Evolutionary conservation across 2,797 vertebrate genomes (phyloP).

Genomic region (Odontamblyopus rebecca): DNA sequence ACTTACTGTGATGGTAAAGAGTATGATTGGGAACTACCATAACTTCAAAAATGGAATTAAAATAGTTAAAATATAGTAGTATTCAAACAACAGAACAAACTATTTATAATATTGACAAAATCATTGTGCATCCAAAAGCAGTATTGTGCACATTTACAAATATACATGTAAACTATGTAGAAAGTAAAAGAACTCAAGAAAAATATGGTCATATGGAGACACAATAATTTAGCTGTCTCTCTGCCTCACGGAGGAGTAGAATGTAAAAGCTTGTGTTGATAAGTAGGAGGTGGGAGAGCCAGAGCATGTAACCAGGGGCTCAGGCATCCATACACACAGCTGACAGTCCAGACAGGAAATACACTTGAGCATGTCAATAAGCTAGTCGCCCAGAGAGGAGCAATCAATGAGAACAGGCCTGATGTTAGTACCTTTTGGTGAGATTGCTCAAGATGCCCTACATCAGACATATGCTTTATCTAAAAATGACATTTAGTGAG

Average conservation of each 20-base stretch:
- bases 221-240: neutral
- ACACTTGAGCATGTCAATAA: conserved; percentile 69
- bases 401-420: conserved; percentile 60
- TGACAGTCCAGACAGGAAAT: conserved; percentile 70
- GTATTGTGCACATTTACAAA: too few species aligned
- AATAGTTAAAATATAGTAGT: neutral
- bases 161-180: too few species aligned
- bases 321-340: conserved; percentile 60
- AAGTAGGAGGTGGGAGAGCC: conserved; percentile 20
- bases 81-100: too few species aligned
- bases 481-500: neutral
- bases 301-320: conserved; percentile 42
- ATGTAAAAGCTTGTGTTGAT: conserved; percentile 45
- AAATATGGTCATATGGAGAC: neutral
- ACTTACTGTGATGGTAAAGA: conserved; percentile 5
- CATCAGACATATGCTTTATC: conserved; percentile 6
- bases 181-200: neutral
- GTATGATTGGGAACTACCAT: neutral
- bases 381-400: conserved; percentile 45
- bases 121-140: neutral
- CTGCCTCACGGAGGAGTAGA: conserved; percentile 26
- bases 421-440: conserved; percentile 55
- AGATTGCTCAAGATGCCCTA: conserved; percentile 39
- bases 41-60: neutral
- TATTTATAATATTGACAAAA: neutral